phyloP scores from a whole-genome alignment of 2,113 vertebrate species.

The Salvator merianae region DNA sequence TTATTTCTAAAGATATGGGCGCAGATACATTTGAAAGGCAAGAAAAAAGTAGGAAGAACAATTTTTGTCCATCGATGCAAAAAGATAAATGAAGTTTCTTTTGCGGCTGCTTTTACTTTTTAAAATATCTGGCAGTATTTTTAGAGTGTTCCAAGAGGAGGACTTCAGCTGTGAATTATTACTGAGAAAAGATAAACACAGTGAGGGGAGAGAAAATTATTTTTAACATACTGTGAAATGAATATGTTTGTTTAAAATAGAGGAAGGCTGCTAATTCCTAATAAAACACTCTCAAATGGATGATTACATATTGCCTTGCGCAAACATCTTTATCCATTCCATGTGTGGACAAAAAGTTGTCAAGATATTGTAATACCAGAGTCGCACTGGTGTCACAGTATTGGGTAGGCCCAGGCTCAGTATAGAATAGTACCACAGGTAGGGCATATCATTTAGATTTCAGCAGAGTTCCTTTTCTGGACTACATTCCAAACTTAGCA shows the following conservation, averaged over 20 bases:
- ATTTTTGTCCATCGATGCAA: slow-evolving; percentile 50
- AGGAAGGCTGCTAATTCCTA: slow-evolving; percentile 63
- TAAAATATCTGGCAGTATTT: slow-evolving; percentile 45
- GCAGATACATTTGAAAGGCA: slow-evolving; percentile 70
- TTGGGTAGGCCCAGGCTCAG: no score
- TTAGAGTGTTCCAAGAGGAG: slow-evolving; percentile 55
- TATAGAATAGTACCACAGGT: no score
- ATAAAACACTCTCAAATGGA: slow-evolving; percentile 64
- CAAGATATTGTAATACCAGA: no score
- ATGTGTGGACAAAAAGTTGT: background rate
- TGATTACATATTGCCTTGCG: slow-evolving; percentile 62
- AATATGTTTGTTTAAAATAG: slow-evolving; percentile 62
- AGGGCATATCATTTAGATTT: no score
- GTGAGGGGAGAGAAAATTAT: slow-evolving; percentile 57
- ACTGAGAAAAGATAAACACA: slow-evolving; percentile 50
- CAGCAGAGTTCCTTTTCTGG: no score
- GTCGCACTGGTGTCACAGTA: no score
- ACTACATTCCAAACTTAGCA: no score
- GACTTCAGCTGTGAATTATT: slow-evolving; percentile 66
- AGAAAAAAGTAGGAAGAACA: slow-evolving; percentile 50
- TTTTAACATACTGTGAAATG: slow-evolving; percentile 72
- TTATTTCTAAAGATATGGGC: slow-evolving; percentile 84
- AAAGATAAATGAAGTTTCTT: background rate
- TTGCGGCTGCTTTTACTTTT: background rate
- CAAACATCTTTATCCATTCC: slow-evolving; percentile 24